Evolutionary conservation across 2,113 vertebrate genomes (phyloP).

Genomic region (Microcebus tavaratra): DNA sequence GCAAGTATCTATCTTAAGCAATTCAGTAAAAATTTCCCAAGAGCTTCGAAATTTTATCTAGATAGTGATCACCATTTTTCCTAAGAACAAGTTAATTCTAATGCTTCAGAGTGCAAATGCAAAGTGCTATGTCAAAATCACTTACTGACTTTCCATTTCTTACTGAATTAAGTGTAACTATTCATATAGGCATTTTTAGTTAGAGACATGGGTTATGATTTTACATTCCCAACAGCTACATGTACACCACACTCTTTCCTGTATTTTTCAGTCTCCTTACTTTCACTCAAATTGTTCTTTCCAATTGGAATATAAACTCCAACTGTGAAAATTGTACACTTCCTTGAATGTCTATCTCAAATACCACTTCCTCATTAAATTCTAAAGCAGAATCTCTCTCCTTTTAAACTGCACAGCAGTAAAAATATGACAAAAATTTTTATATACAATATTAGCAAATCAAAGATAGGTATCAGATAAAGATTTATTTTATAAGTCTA

Average conservation of each 20-base stretch:
- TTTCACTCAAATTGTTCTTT: neutral
- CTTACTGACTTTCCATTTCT: neutral
- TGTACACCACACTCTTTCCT: neutral
- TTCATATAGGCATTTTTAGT: neutral
- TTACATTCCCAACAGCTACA: neutral
- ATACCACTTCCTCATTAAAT: neutral
- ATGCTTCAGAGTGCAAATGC: neutral
- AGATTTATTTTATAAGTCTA: neutral
- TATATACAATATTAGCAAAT: neutral
- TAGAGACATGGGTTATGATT: neutral
- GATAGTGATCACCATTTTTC: neutral
- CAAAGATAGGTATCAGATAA: neutral
- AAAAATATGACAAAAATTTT: neutral
- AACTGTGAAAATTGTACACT: neutral
- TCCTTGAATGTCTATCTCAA: neutral
- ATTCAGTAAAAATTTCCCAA: slow-evolving; percentile 27
- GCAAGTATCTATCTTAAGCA: slow-evolving; percentile 3
- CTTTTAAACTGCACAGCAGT: neutral
- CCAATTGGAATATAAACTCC: neutral
- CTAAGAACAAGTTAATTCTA: slow-evolving; percentile 16
- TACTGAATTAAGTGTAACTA: neutral
- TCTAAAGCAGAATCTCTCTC: neutral
- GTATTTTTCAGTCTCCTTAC: neutral
- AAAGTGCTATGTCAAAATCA: neutral
- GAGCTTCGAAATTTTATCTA: slow-evolving; percentile 17